A percentile compares a stretch with the other conserved stretches of the same genome.
Conservation (phyloP, 2,797 vertebrate genomes). For the Meriones psammophilus region DNA sequence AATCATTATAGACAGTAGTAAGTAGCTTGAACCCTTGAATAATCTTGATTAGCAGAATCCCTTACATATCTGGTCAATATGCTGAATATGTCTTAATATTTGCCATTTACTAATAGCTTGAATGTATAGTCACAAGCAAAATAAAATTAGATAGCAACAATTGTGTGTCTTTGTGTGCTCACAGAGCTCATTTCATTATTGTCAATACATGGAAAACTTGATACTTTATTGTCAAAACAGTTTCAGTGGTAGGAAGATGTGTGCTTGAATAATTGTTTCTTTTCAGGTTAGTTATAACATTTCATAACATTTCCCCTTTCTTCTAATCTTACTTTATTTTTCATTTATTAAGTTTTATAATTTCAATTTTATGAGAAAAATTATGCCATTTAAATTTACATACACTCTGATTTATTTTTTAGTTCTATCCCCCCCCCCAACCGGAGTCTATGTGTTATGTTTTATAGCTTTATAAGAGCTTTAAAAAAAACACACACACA, state of each 20-base stretch:
- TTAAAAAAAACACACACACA: too few species aligned
- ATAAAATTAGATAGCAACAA: background rate
- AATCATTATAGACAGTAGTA: background rate
- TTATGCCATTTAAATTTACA: background rate
- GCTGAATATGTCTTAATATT: background rate
- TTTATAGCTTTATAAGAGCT: slow-evolving; percentile 3
- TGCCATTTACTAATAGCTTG: background rate
- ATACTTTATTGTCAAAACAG: background rate
- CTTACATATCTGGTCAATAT: background rate
- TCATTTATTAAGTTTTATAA: background rate
- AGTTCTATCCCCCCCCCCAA: background rate
- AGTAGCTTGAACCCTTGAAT: background rate
- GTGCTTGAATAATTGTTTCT: background rate
- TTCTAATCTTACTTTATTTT: background rate
- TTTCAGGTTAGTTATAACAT: slow-evolving; percentile 13
- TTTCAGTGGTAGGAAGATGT: background rate
- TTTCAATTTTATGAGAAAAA: background rate
- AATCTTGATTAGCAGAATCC: background rate
- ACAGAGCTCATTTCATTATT: background rate
- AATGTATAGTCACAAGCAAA: slow-evolving; percentile 1
- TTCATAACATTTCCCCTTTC: background rate
- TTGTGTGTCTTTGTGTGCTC: background rate
- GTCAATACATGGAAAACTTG: background rate
- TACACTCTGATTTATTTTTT: background rate
- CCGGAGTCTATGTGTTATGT: background rate